Evolutionary conservation across 1,140 invertebrate species (phyloP), one percentile per base, ranked within the genome.

Genomic region (Sarcophaga bullata): DNA sequence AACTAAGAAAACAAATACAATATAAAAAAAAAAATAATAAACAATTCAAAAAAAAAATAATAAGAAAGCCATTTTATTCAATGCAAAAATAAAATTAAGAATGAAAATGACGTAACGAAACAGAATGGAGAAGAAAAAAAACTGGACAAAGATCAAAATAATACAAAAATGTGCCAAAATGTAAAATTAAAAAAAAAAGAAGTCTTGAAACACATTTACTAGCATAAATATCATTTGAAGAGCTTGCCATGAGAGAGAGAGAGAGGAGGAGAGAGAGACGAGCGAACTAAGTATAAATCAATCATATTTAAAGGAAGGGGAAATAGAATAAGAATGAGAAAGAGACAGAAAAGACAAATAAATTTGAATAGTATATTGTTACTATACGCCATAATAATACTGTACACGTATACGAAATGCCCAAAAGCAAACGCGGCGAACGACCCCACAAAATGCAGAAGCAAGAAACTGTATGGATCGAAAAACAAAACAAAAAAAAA

Each of bases 121-220:
- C 1, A 37, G 25, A 37, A 37, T 37, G 25, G 25, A 37, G 1
- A 4, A 37, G 25, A 37, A 37, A 37, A 37, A 37, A 37, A 37
- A 37, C 25, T 37, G 25, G 25, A 37, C 25, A 37, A 76, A 47
- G 73, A 76, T 76, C 73, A 76, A 76, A 76, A 76, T 76, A 76
- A 76, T 49, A 49, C 73, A 76, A 76, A 76, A 76, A 76, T 76
- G 73, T 49, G 73, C 73, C 73, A 76, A 76, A 76, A 76, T 68
- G 19, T 19, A 68, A 17, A 68, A 76, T 76, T n/a, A 15, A 8
- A 75, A 48, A 75, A n/a, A 76, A 76, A 17, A 76, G 9, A 68
- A 19, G n/a, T 68, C 25, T 37, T 37, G 25, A 37, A n/a, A 37
- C 25, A 68, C 62, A 68, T 68, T 68, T 68, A 19, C 62, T 68